Base-by-base conservation (phyloP, 2,113 vertebrate genomes). In the Saccopteryx bilineata region DNA sequence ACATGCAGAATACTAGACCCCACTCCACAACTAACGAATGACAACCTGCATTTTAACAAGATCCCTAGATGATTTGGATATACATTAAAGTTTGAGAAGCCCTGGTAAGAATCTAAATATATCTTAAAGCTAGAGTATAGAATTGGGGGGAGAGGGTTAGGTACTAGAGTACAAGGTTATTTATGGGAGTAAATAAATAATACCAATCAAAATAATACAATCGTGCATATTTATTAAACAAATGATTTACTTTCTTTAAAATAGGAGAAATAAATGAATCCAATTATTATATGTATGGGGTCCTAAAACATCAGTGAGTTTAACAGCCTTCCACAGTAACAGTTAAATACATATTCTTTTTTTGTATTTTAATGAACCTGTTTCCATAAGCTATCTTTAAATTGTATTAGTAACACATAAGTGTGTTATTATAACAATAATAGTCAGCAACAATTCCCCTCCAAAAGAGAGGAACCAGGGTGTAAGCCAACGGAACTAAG, bases 201-300 rank as follows among this genome's bases (percentile, higher is more conserved):
- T 31, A 52, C 68, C 68, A 58, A 63, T 71, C 7, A 46, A 76
- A 60, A 88, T 63, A 46, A 80, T 31, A 52, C 68, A 58, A 63
- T 71, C 69, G 52, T 69, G 52, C 12, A 33, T 58, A 52, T 61
- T 91, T 56, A 3, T 71, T 54, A 24, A 71, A 39, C 52, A 33
- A 33, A 80, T 81, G 7, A 50, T 54, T 88, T 83, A 54, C 69
- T 83, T 69, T 69, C 46, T 85, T 88, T 12, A 68, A 91, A 87
- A 76, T 68, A 87, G 39, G 52, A 81, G 19, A 13, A 74, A 87
- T 69, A 66, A 87, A 66, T 80, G 86, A 76, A 58, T 74, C 23
- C 39, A 71, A 76, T 76, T 88, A 63, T 74, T 76, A 2, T 23
- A 84, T 2, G 11, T 10, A 63, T 5, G 71, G 63, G 11, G 11